phyloP scores from a whole-genome alignment of 2,797 vertebrate genomes.

The Mastacembelus armatus region DNA sequence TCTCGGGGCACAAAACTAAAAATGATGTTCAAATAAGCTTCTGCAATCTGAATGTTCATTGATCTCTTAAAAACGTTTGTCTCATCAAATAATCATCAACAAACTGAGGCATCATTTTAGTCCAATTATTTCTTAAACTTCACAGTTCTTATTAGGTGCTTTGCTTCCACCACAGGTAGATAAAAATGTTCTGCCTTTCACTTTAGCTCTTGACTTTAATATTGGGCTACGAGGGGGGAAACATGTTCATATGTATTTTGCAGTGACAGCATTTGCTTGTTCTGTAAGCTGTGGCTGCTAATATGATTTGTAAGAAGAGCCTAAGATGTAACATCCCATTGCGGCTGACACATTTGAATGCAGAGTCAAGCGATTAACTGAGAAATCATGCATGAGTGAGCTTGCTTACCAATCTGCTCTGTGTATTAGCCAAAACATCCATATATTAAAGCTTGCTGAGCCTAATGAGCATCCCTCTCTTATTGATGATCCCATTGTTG shows the following conservation, averaged over 20 bases:
- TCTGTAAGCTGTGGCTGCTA: slow-evolving; percentile 25
- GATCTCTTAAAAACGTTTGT: slow-evolving; percentile 41
- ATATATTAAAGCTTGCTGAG: slow-evolving; percentile 79
- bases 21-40: slow-evolving; percentile 17
- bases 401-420: slow-evolving; percentile 73
- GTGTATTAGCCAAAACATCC: slow-evolving; percentile 72
- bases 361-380: slow-evolving; percentile 61
- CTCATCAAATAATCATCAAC: slow-evolving; percentile 35
- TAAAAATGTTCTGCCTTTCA: background rate
- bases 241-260: background rate
- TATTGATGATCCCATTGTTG: slow-evolving; percentile 83
- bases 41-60: slow-evolving; percentile 29
- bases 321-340: slow-evolving; percentile 66
- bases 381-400: slow-evolving; percentile 71
- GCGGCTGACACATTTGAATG: slow-evolving; percentile 68
- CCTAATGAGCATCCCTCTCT: slow-evolving; percentile 81
- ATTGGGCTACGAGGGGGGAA: background rate
- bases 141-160: slow-evolving; percentile 15
- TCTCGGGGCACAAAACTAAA: slow-evolving; percentile 4
- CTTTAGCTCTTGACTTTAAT: slow-evolving; percentile 20
- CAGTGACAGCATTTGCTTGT: slow-evolving; percentile 9
- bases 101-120: slow-evolving; percentile 32
- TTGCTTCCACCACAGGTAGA: slow-evolving; percentile 23
- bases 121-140: slow-evolving; percentile 39
- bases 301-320: slow-evolving; percentile 65